Evolutionary conservation across 1,140 invertebrate genomes (phyloP).

Genomic region (Anastatus disparis): DNA sequence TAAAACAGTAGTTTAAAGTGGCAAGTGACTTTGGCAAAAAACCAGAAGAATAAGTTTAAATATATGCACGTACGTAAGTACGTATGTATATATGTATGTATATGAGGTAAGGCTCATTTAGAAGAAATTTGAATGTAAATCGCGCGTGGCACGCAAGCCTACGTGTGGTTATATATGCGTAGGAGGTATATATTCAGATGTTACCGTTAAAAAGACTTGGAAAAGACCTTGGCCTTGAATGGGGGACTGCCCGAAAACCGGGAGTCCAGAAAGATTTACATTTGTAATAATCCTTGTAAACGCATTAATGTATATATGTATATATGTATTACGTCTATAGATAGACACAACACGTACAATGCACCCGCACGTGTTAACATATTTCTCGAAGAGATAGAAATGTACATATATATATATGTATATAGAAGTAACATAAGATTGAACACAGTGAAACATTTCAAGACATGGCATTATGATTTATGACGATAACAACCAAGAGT

Average conservation of each 20-base stretch:
- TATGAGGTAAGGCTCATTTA: neutral
- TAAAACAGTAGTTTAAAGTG: neutral
- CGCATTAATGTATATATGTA: no score
- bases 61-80: no score
- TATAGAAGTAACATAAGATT: no score
- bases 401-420: no score
- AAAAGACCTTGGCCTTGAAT: neutral
- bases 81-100: no score
- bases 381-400: no score
- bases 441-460: no score
- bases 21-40: neutral
- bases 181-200: no score
- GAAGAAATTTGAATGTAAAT: neutral
- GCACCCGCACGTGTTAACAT: no score
- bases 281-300: slow-evolving; percentile 46
- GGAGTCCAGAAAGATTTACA: slow-evolving; percentile 45
- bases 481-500: slow-evolving; percentile 45
- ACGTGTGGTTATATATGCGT: no score
- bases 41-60: neutral
- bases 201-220: slow-evolving; percentile 20
- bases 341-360: slow-evolving; percentile 17
- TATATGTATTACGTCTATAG: no score
- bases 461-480: slow-evolving; percentile 47
- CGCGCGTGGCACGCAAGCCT: neutral
- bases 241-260: slow-evolving; percentile 10